Evolutionary conservation across 2,113 vertebrate genomes (phyloP).

Genomic region (Lutjanus erythropterus): DNA sequence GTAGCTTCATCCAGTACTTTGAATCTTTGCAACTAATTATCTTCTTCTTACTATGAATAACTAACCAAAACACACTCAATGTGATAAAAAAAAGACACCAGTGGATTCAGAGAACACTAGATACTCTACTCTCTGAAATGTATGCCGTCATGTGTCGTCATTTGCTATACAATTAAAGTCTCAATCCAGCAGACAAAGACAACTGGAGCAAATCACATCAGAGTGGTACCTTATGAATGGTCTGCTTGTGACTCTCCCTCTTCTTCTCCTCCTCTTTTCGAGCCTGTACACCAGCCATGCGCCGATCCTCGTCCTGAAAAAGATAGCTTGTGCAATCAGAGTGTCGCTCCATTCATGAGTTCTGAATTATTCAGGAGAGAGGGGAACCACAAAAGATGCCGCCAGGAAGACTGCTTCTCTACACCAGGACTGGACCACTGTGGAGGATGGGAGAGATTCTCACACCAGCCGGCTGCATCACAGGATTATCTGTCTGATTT

Average conservation of each 20-base stretch:
- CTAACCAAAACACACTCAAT: neutral
- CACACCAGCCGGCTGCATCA: constrained; percentile 64
- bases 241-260: constrained; percentile 94
- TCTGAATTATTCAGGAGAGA: constrained; percentile 69
- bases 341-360: constrained; percentile 65
- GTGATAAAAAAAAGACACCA: no score
- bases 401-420: constrained; percentile 38
- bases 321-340: constrained; percentile 68
- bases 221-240: constrained; percentile 91
- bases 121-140: constrained; percentile 3
- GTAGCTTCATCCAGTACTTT: neutral
- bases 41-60: neutral
- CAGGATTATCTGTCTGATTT: constrained; percentile 80
- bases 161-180: neutral
- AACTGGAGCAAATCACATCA: constrained; percentile 4
- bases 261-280: constrained; percentile 98
- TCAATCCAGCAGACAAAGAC: constrained; percentile 36
- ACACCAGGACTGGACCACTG: constrained; percentile 34
- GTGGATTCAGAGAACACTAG: neutral
- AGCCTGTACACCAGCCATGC: constrained; percentile 92
- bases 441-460: constrained; percentile 49
- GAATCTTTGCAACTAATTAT: neutral
- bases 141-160: neutral
- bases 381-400: constrained; percentile 53
- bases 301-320: constrained; percentile 97